Percentiles rank a stretch among this genome's conserved stretches.
Evolutionary conservation across 2,888 invertebrate species (phyloP).

Genomic region (Serripes groenlandicus): DNA sequence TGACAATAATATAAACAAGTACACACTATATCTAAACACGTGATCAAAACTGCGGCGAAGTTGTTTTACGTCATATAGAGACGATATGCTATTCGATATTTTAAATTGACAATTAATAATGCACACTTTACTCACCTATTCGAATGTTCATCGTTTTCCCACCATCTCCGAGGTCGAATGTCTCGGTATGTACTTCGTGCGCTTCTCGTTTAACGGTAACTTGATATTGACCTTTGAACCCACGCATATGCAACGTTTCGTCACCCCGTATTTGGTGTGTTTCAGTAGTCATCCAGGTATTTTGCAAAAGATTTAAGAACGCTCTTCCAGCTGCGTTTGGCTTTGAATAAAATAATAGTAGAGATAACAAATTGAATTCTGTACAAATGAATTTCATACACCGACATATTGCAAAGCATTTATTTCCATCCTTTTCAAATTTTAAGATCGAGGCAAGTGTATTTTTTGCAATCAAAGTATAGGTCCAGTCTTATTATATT

Average conservation of each 20-base stretch:
- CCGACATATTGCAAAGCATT: too few relatives aligned
- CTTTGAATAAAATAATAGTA: constrained; percentile 36
- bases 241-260: constrained; percentile 46
- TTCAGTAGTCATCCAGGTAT: constrained; percentile 69
- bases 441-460: too few relatives aligned
- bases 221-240: constrained; percentile 73
- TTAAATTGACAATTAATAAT: neutral
- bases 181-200: constrained; percentile 4
- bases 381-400: too few relatives aligned
- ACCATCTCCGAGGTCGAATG: constrained; percentile 12
- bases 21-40: too few relatives aligned
- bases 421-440: too few relatives aligned
- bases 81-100: neutral
- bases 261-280: constrained; percentile 28
- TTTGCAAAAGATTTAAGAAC: constrained; percentile 64
- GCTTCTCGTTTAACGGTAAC: constrained; percentile 53
- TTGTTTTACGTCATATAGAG: too few relatives aligned
- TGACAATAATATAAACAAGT: too few relatives aligned
- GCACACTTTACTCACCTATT: constrained; percentile 19
- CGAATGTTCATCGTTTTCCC: constrained; percentile 16
- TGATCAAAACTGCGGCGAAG: too few relatives aligned
- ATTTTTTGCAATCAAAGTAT: too few relatives aligned
- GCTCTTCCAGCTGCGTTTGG: constrained; percentile 72
- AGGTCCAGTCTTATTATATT: too few relatives aligned
- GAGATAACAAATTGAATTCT: too few relatives aligned